Base-by-base conservation (phyloP, 2,888 invertebrate species). In the Epirrhoe alternata region DNA sequence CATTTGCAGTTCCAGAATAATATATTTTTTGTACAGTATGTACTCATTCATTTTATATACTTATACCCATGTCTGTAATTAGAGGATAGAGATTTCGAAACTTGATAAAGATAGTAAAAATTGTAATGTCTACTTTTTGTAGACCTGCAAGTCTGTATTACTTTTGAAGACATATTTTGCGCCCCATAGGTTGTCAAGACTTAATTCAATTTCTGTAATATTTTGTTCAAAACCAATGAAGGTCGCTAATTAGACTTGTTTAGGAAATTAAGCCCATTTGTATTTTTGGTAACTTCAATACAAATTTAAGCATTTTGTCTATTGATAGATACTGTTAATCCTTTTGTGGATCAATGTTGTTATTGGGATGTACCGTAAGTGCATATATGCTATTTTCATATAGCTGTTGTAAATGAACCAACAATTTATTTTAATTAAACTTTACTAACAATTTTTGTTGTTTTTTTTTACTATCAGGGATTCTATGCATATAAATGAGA, bases 401-500 rank as follows among this genome's bases (percentile, higher is more conserved):
- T 57, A 64, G 53, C 65, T 64, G 65, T 70, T 70, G 64, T 70
- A 69, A 69, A 70, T 64, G 65, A 64, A 62, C 63, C 67, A 61
- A 66, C 64, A 65, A 66, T 64, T 70, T 70, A 72, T 72, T 71
- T 72, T 70, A 67, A 72, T 66, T 70, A 72, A 70, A 72, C 51
- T 68, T 72, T 72, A 70, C 66, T 60, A 61, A 66, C 56, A 62
- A 68, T 55, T 57, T 56, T 53, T 30, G 30, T 47, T 52, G 14
- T 66, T 65, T 60, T 69, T 42, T 12, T 42, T 24, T 24, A 42
- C 10, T 12, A 12, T 42, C 38, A 42, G 12, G 24, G 8, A 12
- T 42, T 12, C 10, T 12, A 42, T 12, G 38, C 12, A 42, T 24
- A 3, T 42, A 83, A 92, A 91, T 89, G 71, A 92, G 89, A 92